Percentiles rank a stretch among this genome's conserved stretches.
Conservation (phyloP, 2,888 invertebrate genomes). For the Pycnomerus fuliginosus region DNA sequence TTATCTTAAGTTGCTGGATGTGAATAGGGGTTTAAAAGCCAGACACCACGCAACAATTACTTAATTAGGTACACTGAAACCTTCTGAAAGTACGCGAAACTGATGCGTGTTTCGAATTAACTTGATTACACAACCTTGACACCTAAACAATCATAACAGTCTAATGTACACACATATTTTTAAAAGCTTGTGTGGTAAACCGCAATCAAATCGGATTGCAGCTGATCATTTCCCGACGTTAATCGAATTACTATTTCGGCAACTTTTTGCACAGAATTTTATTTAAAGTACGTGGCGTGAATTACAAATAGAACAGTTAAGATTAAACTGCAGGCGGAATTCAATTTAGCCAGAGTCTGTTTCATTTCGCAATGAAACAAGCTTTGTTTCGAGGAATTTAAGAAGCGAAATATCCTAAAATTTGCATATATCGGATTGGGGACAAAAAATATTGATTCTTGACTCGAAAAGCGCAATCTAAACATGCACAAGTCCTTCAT, state of each 20-base stretch:
- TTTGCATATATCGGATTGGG: conserved; percentile 23
- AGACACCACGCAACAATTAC: too few relatives aligned
- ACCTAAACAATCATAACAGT: too few relatives aligned
- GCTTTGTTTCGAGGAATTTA: conserved; percentile 24
- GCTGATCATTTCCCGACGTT: conserved; percentile 32
- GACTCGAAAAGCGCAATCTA: conserved; percentile 5
- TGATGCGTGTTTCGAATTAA: too few relatives aligned
- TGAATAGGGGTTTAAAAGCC: too few relatives aligned
- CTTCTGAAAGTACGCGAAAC: too few relatives aligned
- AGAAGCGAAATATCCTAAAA: conserved; percentile 24
- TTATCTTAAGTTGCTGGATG: too few relatives aligned
- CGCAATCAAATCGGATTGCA: conserved; percentile 29
- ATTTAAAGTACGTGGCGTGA: conserved; percentile 34
- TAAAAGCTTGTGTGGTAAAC: too few relatives aligned
- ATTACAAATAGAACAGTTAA: conserved; percentile 37
- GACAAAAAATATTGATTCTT: conserved; percentile 19
- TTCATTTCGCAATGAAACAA: conserved; percentile 25
- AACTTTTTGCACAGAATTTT: too few relatives aligned
- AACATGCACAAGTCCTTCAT: conserved; percentile 5
- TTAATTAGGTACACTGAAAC: too few relatives aligned
- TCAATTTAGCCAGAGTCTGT: conserved; percentile 31
- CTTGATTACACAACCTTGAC: too few relatives aligned
- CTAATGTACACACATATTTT: too few relatives aligned
- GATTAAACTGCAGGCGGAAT: conserved; percentile 34
- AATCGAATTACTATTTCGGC: too few relatives aligned